Evolutionary conservation across 2,888 invertebrate genomes (phyloP), one percentile per base, ranked within the genome.

Genomic region (Liodrosophila aerea): DNA sequence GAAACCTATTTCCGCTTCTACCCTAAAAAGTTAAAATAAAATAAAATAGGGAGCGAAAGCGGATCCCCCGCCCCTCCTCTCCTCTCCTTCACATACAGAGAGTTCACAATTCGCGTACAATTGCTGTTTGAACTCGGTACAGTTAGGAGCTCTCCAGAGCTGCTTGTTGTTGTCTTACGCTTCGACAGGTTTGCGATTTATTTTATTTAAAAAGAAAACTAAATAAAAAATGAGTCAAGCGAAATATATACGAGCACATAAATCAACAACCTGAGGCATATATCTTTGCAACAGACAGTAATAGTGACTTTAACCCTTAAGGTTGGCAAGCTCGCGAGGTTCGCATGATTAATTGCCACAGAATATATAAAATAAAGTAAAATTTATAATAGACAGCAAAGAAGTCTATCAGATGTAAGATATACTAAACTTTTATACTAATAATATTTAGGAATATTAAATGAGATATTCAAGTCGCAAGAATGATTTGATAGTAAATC

Each of bases 1-100:
- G 81, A 78, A 82, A 76, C 74, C 82, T 76, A 78, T 81, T 77
- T 77, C 66, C 63, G 64, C 65, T 73, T 37, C 59, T 40, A 56
- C 36, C 33, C 30, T 37, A 29, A 7, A 9, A 7, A 8, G n/a
- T n/a, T n/a, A 18, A 11, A 11, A 9, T n/a, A n/a, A n/a, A n/a
- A n/a, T 22, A 22, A 22, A 22, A 22, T 22, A 22, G 5, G 22
- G 5, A 22, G 22, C 22, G 22, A 5, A 22, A 22, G 22, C 3
- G 22, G 22, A n/a, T n/a, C n/a, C 9, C 31, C 18, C 8, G 12
- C 15, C 51, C 49, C 22, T 22, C 22, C 9, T 29, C 18, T 7
- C 8, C 15, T 41, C 49, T 5, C 5, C 22, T 22, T 22, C 22
- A 22, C 5, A 22, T 2, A 22, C 22, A 5, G 22, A 66, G 67